These are phyloP conservation scores for Neodontobutis hainanensis DNA, from an alignment of 2,113 vertebrate genomes.

Conservation along the genomic window DNA sequence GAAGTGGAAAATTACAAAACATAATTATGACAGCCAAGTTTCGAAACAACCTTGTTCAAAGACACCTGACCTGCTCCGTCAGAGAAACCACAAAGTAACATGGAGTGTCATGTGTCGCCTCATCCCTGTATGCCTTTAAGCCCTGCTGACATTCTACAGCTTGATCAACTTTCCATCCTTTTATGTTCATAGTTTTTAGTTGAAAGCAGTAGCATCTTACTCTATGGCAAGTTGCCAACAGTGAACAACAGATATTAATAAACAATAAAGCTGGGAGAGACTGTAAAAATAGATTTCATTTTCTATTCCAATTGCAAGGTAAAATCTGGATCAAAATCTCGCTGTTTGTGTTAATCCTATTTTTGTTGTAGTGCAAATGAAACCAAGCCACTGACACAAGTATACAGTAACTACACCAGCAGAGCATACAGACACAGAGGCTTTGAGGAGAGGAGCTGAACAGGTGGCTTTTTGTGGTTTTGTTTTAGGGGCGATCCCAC, in stretches of 20 bases:
- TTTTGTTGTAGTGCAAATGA: conserved; percentile 45
- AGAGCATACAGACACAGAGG: conserved; percentile 25
- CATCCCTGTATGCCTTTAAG: conserved; percentile 50
- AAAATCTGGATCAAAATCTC: too few species aligned
- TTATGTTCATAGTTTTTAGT: too few species aligned
- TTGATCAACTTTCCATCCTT: too few species aligned
- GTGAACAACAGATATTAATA: too few species aligned
- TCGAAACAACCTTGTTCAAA: conserved; percentile 32
- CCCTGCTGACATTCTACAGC: conserved; percentile 34
- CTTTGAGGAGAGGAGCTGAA: conserved; percentile 13
- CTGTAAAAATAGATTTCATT: too few species aligned
- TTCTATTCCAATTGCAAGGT: too few species aligned
- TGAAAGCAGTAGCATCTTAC: too few species aligned
- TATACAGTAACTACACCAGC: conserved; percentile 31
- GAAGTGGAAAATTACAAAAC: conserved; percentile 41
- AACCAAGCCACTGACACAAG: conserved; percentile 20
- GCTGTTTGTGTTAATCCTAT: neutral
- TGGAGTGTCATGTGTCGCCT: conserved; percentile 32
- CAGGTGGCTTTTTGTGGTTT: conserved; percentile 40
- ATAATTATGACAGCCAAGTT: conserved; percentile 48
- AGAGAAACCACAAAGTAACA: conserved; percentile 44
- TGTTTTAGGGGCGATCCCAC: conserved; percentile 38
- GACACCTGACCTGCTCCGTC: conserved; percentile 45
- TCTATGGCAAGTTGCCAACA: too few species aligned
- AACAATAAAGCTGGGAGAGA: too few species aligned